A percentile compares a stretch with the other conserved stretches of the same genome.
Evolutionary conservation across 2,888 invertebrate genomes (phyloP).

Genomic region (Drosophila subquinaria): DNA sequence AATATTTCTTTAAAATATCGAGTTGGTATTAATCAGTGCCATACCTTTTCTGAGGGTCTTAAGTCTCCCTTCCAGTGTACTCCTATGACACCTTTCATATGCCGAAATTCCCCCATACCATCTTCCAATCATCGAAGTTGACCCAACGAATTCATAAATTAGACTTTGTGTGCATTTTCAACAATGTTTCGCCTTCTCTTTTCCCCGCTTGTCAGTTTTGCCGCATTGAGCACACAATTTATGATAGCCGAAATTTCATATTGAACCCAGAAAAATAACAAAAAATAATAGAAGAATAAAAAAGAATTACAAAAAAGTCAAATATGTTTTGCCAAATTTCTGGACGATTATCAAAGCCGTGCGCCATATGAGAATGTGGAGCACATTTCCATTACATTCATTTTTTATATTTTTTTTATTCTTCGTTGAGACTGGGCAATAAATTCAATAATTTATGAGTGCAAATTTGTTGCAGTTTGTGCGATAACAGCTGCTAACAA

Average conservation of each 20-base stretch:
- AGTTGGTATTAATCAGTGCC: neutral
- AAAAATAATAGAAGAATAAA: slow-evolving; percentile 12
- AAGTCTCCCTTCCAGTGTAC: neutral
- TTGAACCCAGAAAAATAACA: slow-evolving; percentile 31
- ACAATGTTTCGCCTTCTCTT: slow-evolving; percentile 9
- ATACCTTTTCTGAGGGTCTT: neutral
- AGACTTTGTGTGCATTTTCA: slow-evolving; percentile 59
- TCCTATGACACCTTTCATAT: slow-evolving; percentile 20
- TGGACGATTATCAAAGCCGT: slow-evolving; percentile 73
- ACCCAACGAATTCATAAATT: slow-evolving; percentile 58
- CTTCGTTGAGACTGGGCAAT: slow-evolving; percentile 45
- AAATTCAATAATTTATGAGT: slow-evolving; percentile 75
- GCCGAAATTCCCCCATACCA: slow-evolving; percentile 1
- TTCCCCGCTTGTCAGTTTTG: slow-evolving; percentile 51
- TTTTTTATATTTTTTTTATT: slow-evolving; percentile 40
- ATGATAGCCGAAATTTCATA: slow-evolving; percentile 62
- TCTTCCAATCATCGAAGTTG: neutral
- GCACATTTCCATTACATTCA: slow-evolving; percentile 32
- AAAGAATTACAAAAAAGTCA: slow-evolving; percentile 36
- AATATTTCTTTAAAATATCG: neutral
- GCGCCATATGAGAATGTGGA: slow-evolving; percentile 51
- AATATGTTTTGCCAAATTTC: slow-evolving; percentile 78
- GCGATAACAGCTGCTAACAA: slow-evolving; percentile 74
- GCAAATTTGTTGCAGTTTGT: slow-evolving; percentile 47
- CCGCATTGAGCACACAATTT: slow-evolving; percentile 78